Evolutionary conservation across 2,888 invertebrate genomes (phyloP).

Genomic region (Argyra leucocephala): DNA sequence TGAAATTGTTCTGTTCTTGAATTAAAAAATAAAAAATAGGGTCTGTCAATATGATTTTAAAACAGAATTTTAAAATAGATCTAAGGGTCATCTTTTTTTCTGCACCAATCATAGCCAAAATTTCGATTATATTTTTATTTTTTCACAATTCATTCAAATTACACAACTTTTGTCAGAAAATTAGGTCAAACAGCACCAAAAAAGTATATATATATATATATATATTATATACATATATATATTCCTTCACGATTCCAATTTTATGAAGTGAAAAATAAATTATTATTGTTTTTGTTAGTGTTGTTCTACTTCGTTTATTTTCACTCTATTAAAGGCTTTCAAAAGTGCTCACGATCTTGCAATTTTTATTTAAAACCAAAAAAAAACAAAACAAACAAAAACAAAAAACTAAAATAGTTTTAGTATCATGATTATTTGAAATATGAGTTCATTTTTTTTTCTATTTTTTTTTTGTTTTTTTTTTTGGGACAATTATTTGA

Average conservation of each 20-base stretch:
- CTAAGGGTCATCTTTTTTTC: neutral
- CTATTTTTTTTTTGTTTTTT: neutral
- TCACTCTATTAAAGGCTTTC: neutral
- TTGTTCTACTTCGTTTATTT: neutral
- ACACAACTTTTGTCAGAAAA: neutral
- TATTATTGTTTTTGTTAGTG: neutral
- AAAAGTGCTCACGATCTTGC: neutral
- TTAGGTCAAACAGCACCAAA: neutral
- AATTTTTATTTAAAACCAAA: neutral
- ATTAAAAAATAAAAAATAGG: neutral
- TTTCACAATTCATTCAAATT: neutral
- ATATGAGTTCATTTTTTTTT: neutral
- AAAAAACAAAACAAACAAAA: too few species aligned
- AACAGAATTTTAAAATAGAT: neutral
- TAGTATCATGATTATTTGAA: neutral
- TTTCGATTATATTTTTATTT: neutral
- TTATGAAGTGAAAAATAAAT: neutral
- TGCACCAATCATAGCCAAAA: neutral
- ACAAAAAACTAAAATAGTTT: too few species aligned
- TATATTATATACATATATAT: too few species aligned
- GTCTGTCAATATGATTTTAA: neutral
- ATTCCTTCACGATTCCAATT: neutral
- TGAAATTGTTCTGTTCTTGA: too few species aligned
- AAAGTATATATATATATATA: too few species aligned
- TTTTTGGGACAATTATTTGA: neutral